Evolutionary conservation across 1,140 invertebrate genomes (phyloP).

Genomic region (Drosophila saltans): DNA sequence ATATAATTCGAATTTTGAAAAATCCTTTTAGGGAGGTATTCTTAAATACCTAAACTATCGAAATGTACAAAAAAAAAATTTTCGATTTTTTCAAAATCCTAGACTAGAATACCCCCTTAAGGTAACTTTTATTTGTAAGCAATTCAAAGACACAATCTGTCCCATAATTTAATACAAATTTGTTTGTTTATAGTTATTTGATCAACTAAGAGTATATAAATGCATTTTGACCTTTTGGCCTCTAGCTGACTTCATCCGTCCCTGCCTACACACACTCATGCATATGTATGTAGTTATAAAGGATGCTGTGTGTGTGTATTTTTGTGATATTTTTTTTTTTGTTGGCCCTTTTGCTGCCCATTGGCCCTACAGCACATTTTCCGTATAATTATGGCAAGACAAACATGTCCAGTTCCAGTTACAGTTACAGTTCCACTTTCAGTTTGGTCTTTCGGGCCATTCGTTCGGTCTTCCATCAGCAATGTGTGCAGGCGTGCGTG

Average conservation of each 20-base stretch:
- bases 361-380: slow-evolving; percentile 59
- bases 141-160: too few relatives aligned
- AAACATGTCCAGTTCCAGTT: slow-evolving; percentile 52
- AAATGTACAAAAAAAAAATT: too few relatives aligned
- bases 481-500: slow-evolving; percentile 32
- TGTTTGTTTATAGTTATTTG: neutral
- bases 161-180: too few relatives aligned
- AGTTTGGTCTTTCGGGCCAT: neutral
- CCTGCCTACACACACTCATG: neutral
- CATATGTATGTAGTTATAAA: neutral
- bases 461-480: slow-evolving; percentile 24
- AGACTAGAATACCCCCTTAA: too few relatives aligned
- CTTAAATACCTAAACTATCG: too few relatives aligned
- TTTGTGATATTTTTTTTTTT: neutral
- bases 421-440: neutral
- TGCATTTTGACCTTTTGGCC: neutral
- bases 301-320: neutral
- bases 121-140: too few relatives aligned
- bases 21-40: too few relatives aligned
- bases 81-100: too few relatives aligned
- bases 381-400: slow-evolving; percentile 73
- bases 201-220: neutral
- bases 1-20: too few relatives aligned
- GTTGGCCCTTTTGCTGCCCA: slow-evolving; percentile 16
- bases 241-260: neutral